Conservation (phyloP, 2,113 vertebrate genomes). For the Bubo blakistoni region DNA sequence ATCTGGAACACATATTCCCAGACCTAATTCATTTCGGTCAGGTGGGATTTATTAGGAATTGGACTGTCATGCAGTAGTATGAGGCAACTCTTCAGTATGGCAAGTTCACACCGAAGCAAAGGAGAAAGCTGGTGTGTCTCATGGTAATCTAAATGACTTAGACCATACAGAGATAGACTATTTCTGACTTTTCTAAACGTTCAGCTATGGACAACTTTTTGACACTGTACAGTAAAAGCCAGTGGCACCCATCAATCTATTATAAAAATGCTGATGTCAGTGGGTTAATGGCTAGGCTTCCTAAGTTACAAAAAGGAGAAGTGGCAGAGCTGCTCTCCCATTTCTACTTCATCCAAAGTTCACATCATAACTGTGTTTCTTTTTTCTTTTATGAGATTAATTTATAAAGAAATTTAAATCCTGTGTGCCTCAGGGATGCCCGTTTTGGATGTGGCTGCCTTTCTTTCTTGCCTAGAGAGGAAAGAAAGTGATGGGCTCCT, state of each 20-base stretch:
- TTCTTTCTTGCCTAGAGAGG: conserved; percentile 1
- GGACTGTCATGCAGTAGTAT: conserved; percentile 45
- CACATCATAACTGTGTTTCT: neutral
- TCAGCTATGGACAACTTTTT: conserved; percentile 3
- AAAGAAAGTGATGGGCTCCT: neutral
- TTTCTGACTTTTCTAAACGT: conserved; percentile 1
- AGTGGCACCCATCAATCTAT: neutral
- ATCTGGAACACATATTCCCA: conserved; percentile 73
- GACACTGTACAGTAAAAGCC: neutral
- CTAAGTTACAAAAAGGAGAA: neutral
- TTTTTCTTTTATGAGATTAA: neutral
- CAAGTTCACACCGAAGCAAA: conserved; percentile 48
- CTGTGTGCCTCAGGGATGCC: neutral
- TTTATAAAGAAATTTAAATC: conserved; percentile 21
- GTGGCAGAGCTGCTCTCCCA: neutral
- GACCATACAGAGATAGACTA: neutral
- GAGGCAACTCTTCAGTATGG: conserved; percentile 48
- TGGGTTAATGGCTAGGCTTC: neutral
- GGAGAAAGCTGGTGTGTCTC: neutral
- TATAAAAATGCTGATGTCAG: accelerated
- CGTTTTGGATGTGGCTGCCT: neutral
- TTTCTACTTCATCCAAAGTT: neutral
- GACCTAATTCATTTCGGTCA: conserved; percentile 70
- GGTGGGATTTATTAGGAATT: conserved; percentile 70
- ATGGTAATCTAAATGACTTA: neutral